Evolutionary conservation across 2,797 vertebrate genomes (phyloP).

Genomic region (Pantherophis vulpinus): DNA sequence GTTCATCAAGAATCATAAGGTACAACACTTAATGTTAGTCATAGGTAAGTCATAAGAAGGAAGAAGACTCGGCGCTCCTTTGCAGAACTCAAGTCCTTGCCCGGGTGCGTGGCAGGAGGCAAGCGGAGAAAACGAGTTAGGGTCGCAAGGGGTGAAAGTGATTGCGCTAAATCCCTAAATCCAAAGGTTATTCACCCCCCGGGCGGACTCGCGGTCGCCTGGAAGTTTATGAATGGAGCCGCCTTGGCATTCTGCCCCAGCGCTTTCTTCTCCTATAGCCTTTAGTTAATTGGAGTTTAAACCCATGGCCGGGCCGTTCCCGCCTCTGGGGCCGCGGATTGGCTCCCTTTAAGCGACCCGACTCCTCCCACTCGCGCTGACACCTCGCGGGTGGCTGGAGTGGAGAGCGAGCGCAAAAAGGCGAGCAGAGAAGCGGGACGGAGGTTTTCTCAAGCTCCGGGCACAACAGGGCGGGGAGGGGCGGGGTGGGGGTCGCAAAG

Average conservation of each 20-base stretch:
- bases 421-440: neutral
- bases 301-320: neutral
- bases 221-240: neutral
- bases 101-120: neutral
- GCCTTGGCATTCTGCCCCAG: neutral
- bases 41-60: too few species aligned
- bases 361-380: slow-evolving; percentile 20
- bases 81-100: neutral
- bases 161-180: neutral
- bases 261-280: neutral
- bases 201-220: too few species aligned
- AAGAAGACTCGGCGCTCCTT: too few species aligned
- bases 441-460: neutral
- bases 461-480: neutral
- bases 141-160: too few species aligned
- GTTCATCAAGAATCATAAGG: too few species aligned
- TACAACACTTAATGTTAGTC: too few species aligned
- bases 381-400: slow-evolving; percentile 7
- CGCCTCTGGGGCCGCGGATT: slow-evolving; percentile 4
- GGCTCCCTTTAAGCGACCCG: neutral
- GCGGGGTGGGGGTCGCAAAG: neutral
- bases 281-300: neutral
- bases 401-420: neutral
- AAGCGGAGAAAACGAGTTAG: neutral
- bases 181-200: too few species aligned